Conservation (phyloP, 1,140 invertebrate species). For the Platyscapa corneri region DNA sequence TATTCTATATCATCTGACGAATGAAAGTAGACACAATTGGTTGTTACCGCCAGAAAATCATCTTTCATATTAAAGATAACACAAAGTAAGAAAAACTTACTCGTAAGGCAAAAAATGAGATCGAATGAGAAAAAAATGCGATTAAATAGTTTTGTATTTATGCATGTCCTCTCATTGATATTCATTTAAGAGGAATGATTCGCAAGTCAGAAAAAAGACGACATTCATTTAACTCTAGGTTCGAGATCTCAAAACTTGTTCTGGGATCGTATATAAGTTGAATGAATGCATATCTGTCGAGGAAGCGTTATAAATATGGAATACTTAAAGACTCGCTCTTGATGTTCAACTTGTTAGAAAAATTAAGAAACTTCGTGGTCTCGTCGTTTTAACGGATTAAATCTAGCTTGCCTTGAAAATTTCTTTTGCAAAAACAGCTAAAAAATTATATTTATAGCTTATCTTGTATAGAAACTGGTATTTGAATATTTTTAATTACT, state of each 20-base stretch:
- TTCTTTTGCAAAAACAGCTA: background rate
- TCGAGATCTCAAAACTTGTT: conserved; percentile 22
- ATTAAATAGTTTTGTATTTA: background rate
- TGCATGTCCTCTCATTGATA: conserved; percentile 34
- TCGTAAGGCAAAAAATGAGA: background rate
- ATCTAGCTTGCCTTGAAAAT: too few relatives aligned
- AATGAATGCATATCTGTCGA: conserved; percentile 24
- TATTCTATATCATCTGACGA: background rate
- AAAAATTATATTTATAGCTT: background rate
- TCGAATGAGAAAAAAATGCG: background rate
- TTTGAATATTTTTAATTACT: background rate
- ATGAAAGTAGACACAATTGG: background rate
- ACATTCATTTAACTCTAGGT: conserved; percentile 28
- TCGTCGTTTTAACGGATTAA: background rate
- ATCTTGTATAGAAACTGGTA: background rate
- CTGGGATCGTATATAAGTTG: background rate
- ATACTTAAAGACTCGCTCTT: background rate
- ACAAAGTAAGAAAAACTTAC: background rate
- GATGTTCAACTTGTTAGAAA: conserved; percentile 30
- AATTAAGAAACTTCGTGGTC: background rate
- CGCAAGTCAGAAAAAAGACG: background rate
- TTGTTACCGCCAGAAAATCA: conserved; percentile 4
- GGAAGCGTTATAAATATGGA: conserved; percentile 45
- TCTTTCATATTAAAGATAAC: conserved; percentile 3
- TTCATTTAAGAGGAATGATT: conserved; percentile 32